Base-by-base conservation (phyloP, 1,140 invertebrate species). In the Brachionus paranguensis region DNA sequence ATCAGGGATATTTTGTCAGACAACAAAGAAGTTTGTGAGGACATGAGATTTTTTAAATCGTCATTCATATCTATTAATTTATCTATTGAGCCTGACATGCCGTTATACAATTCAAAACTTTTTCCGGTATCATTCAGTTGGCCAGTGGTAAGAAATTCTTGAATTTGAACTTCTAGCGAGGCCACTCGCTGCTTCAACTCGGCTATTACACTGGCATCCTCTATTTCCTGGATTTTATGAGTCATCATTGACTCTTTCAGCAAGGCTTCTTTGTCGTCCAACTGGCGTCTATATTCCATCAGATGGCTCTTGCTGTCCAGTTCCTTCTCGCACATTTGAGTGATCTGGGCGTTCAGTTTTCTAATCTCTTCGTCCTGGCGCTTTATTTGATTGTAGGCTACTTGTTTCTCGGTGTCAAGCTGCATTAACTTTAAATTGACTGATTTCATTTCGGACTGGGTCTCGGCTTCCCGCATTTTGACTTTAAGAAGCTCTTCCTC, bases 241-340 rank as follows among this genome's bases (percentile, higher is more conserved):
- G 96, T 95, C 94, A 98, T 96, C 20, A 93, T 91, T 83, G 97
- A 95, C 87, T 98, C 96, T 88, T 97, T 95, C 90, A 95, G 94
- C 24, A 37, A 24, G 37, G 60, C 45, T 41, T 70, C 60, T 83
- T 68, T 68, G 20, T 83, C 64, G 41, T 83, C 41, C n/a, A 81
- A 37, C 45, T 81, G 78, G 11, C 78, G 78, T 12, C 78, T 33
- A 14, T 43, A 81, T 17, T 60, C 53, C 17, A 68, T 70, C 45
- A 83, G 33, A 33, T 83, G 81, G 24, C 24, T 50, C 27, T 43
- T 68, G 7, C 7, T 55, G 3, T 83, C 60, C 5, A 53, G 37
- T 53, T 83, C 81, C 27, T 60, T 53, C 17, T 68, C 53, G 10
- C 14, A 17, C 43, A 53, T 68, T 72, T 83, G 47, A 20, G 20